Base-by-base conservation (phyloP, 2,113 vertebrate species). In the Hypanus sabinus region DNA sequence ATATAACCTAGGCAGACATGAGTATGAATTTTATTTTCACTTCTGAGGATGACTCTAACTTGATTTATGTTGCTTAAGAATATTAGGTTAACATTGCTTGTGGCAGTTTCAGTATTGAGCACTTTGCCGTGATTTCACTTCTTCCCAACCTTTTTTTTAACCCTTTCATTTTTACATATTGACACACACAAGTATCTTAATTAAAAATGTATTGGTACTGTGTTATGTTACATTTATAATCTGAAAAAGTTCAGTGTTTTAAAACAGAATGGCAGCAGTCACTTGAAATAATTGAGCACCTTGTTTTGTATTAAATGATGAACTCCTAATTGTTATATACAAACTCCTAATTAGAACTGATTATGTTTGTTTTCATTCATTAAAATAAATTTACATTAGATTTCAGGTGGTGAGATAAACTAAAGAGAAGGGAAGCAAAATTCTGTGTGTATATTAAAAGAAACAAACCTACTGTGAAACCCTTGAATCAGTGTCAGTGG, bases 401-500 rank as follows among this genome's bases (percentile, higher is more conserved):
- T 73, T 93, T 93, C 38, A 11, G 70, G 46, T 38, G 18, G 24
- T 93, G 85, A 75, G 22, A 65, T 73, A 73, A 91, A 20, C 33
- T 81, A 38, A 81, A 46, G 91, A 75, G 27, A 24, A 2, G 46
- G n/a, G 24, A 93, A 36, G 73, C 73, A 71, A 93, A 93, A 75
- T 93, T 22, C 36, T n/a, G 16, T 24, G 27, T 93, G 22, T 38
- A 14, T 10, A 20, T 38, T 14, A 27, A 46, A 71, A 93, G 6
- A 16, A 91, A 87, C 46, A 93, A 93, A 68, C 36, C 18, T 46
- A 20, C 33, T 73, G 91, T 24, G 91, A 93, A 93, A 93, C 91
- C 70, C 91, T 70, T 46, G 71, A 93, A 73, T 93, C 70, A 22
- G 46, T 93, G 91, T 71, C 91, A 93, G 91, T 55, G 91, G 22